phyloP scores from a whole-genome alignment of 2,113 vertebrate genomes.

The Pygoscelis antarcticus region DNA sequence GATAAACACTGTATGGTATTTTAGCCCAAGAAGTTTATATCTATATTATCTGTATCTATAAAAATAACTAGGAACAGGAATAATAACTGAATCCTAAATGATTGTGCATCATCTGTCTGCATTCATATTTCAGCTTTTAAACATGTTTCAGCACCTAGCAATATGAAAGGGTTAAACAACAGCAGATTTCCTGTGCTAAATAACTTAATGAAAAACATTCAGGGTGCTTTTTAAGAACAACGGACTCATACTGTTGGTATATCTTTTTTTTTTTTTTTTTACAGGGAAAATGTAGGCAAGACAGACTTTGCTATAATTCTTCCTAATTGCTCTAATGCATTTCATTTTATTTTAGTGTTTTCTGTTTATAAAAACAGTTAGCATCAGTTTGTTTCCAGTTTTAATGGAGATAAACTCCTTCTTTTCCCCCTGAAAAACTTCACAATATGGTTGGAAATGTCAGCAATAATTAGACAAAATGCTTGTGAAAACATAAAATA shows the following conservation, averaged over 20 bases:
- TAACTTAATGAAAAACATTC: conserved; percentile 39
- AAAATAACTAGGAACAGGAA: neutral
- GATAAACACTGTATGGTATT: neutral
- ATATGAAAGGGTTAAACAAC: conserved; percentile 14
- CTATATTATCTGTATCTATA: neutral
- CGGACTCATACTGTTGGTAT: neutral
- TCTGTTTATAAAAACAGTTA: conserved; percentile 60
- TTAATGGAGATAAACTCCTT: conserved; percentile 56
- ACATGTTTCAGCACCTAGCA: neutral
- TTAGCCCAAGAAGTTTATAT: neutral
- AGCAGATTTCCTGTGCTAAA: neutral
- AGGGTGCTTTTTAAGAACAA: conserved; percentile 1
- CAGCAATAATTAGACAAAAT: conserved; percentile 70
- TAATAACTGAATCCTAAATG: neutral
- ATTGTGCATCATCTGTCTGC: neutral
- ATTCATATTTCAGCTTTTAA: neutral
- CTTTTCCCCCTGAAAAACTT: conserved; percentile 39
- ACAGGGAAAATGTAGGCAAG: neutral
- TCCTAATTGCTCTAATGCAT: conserved; percentile 55
- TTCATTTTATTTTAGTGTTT: conserved; percentile 57
- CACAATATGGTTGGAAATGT: conserved; percentile 51
- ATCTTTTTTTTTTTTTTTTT: neutral
- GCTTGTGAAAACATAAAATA: conserved; percentile 56
- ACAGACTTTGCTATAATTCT: conserved; percentile 39
- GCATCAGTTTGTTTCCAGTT: conserved; percentile 50